Evolutionary conservation across 2,888 invertebrate genomes (phyloP), one percentile per base, ranked within the genome.

Genomic region (Hesperia comma): DNA sequence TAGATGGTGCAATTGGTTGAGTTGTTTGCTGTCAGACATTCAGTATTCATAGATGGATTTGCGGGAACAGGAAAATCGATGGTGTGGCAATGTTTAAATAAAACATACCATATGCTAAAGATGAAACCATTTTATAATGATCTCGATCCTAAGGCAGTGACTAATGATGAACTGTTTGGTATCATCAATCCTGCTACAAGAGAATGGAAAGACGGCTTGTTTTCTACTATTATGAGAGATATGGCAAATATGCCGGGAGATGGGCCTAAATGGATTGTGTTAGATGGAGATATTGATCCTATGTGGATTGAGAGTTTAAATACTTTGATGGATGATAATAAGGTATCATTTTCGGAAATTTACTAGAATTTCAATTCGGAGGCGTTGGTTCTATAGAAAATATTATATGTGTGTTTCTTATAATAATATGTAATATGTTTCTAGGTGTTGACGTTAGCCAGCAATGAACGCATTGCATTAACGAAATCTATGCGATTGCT

Each of bases 291-390:
- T 81, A 99, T 99, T 76, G 99, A 99, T 94, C 99, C 99, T 0
- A 99, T 99, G 98, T 98, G 98, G 98, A 99, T 99, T 76, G 99
- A 99, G 85, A 99, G 98, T 14, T 92, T 99, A 67, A 99, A 99
- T 85, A 99, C 99, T 2, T 98, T 99, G 12, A 99, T 99, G 99
- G 99, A 99, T 86, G 99, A 99, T 85, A 99, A 99, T 85, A 99
- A 99, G 94, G 97, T 98, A 40, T 91, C 94, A 98, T 26, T 4
- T 26, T 26, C 2, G 2, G 26, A 26, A 26, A 26, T 26, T 26
- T 26, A 4, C 26, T 26, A 26, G 26, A 4, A 26, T 26, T 26
- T 26, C 5, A 26, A 26, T 26, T 26, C 26, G 26, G 2, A 26
- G 2, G 26, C 26, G 26, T 26, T 2, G 26, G 26, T 26, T 2